Conservation (phyloP, 2,797 vertebrate species). For the Rhyacichthys aspro region DNA sequence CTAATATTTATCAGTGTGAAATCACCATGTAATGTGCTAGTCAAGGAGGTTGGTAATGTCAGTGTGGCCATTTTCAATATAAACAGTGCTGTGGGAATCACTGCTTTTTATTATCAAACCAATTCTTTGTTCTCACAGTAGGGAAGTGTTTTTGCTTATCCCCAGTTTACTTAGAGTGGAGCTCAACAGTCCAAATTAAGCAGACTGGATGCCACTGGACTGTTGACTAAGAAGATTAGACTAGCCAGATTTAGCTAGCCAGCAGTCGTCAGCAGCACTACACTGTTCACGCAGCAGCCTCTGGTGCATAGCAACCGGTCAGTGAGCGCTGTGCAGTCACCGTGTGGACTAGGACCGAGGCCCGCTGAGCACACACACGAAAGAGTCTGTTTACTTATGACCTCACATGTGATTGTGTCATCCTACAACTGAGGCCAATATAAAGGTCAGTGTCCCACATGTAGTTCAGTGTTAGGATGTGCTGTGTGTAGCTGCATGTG, state of each 20-base stretch:
- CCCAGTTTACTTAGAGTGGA: constrained; percentile 40
- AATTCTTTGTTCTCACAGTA: background rate
- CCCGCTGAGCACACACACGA: constrained; percentile 31
- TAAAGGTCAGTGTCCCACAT: constrained; percentile 49
- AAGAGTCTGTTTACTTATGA: constrained; percentile 20
- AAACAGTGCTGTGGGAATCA: too few species aligned
- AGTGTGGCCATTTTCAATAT: too few species aligned
- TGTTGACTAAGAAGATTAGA: constrained; percentile 78
- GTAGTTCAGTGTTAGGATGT: background rate
- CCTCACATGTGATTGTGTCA: constrained; percentile 12
- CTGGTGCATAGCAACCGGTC: constrained; percentile 56
- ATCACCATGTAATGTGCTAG: too few species aligned
- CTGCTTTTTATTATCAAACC: too few species aligned
- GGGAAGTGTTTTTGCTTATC: constrained; percentile 19
- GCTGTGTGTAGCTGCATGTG: background rate
- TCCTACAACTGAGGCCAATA: constrained; percentile 18
- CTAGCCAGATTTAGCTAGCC: constrained; percentile 65
- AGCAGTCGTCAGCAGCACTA: constrained; percentile 55
- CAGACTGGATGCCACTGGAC: constrained; percentile 59
- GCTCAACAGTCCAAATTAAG: constrained; percentile 69
- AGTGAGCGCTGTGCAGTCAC: constrained; percentile 24
- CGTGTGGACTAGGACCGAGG: constrained; percentile 31
- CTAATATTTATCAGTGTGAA: too few species aligned
- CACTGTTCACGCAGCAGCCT: constrained; percentile 26
- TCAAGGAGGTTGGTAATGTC: too few species aligned